Base-by-base conservation (phyloP, 1,140 invertebrate species). In the Drosophila yakuba region DNA sequence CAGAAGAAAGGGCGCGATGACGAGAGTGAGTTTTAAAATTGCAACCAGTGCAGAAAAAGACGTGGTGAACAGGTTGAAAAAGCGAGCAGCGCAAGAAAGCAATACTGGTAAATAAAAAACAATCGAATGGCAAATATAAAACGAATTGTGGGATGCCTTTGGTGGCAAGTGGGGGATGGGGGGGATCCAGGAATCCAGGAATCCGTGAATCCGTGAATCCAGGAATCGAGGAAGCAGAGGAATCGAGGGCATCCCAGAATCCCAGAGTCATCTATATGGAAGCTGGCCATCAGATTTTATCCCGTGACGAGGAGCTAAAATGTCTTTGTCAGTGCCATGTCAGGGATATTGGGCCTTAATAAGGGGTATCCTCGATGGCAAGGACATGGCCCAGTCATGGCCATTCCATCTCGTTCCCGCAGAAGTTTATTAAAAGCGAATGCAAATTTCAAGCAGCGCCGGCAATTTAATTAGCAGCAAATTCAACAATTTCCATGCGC, bases 391-490 rank as follows among this genome's bases (percentile, higher is more conserved):
- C 28, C 28, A 32, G 7, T 3, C 7, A 2, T 10, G 32, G 20
- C n/a, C 28, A 51, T 51, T 28, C 3, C 47, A n/a, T 48, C 15
- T 35, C 41, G 14, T 52, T 44, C 41, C 52, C 52, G 48, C 44
- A 63, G 71, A 77, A 75, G 68, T 86, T 86, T 78, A 86, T 86
- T 86, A 88, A 86, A 86, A 85, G 60, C 74, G 68, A 77, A 79
- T 82, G 78, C 83, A 86, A 88, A 81, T 82, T 86, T 86, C 44
- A 56, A 69, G 73, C 51, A 75, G 55, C 36, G 57, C 67, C 25
- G 45, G 58, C 83, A 88, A 88, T 88, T 88, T 88, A 88, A 88
- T 88, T 88, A 88, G 84, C 80, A 88, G 84, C 76, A 88, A 88
- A 88, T 88, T 88, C 73, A 88, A 88, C 82, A 79, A 79, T 83